These are phyloP conservation scores for Siniperca knerii DNA, from an alignment of 2,113 vertebrate species.

Conservation along the genomic window DNA sequence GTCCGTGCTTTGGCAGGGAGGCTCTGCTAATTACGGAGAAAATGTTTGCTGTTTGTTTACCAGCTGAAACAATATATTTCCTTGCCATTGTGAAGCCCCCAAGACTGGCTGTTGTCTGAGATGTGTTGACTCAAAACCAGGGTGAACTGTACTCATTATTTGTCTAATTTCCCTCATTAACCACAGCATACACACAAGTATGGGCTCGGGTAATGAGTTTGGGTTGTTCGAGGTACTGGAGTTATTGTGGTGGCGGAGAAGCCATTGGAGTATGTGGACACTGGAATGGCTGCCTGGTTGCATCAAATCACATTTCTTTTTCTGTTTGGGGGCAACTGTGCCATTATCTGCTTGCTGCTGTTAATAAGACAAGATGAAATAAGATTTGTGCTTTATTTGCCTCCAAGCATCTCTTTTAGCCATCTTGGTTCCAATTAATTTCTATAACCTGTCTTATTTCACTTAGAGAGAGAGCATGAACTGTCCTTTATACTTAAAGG, in stretches of 20 bases:
- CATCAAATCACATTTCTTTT: conserved; percentile 65
- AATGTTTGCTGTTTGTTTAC: conserved; percentile 69
- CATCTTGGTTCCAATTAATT: conserved; percentile 46
- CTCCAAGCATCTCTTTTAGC: conserved; percentile 60
- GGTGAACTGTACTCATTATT: conserved; percentile 54
- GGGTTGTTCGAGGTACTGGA: conserved; percentile 21
- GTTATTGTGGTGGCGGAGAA: conserved; percentile 39
- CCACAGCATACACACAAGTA: conserved; percentile 29
- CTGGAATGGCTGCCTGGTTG: conserved; percentile 48
- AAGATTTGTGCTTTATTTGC: conserved; percentile 65
- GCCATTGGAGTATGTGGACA: conserved; percentile 50
- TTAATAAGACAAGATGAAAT: conserved; percentile 68
- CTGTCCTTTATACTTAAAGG: conserved; percentile 55
- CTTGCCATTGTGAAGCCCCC: conserved; percentile 33
- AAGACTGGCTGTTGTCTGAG: conserved; percentile 54
- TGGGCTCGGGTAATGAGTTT: conserved; percentile 49
- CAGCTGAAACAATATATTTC: conserved; percentile 56
- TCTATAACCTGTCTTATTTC: conserved; percentile 54
- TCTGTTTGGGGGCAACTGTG: conserved; percentile 37
- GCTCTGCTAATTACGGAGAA: conserved; percentile 60
- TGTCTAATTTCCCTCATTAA: conserved; percentile 72
- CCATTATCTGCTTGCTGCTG: conserved; percentile 37
- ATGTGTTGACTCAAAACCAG: conserved; percentile 67
- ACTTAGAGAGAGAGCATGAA: conserved; percentile 22
- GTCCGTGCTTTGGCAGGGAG: conserved; percentile 44